Conservation (phyloP, 2,113 vertebrate genomes). For the Carassius gibelio region DNA sequence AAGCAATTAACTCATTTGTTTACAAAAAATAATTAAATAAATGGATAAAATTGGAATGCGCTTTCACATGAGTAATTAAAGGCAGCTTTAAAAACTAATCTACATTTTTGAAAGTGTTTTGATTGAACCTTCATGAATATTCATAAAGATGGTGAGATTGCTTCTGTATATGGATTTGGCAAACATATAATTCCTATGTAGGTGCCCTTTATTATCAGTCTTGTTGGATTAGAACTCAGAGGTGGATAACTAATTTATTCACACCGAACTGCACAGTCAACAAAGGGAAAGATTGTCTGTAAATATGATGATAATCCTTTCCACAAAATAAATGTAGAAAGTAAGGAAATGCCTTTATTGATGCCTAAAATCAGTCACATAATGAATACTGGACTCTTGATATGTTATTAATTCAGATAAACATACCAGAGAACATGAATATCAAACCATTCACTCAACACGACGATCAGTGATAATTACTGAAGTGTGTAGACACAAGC, state of each 20-base stretch:
- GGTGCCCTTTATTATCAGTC: background rate
- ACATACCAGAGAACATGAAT: background rate
- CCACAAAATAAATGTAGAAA: background rate
- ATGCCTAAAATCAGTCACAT: background rate
- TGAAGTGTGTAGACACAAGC: background rate
- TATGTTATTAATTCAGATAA: background rate
- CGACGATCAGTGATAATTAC: background rate
- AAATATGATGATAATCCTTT: background rate
- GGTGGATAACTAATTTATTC: background rate
- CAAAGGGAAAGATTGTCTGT: background rate
- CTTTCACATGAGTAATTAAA: background rate
- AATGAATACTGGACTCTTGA: background rate
- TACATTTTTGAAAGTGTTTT: background rate
- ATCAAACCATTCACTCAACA: background rate
- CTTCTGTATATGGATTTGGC: background rate
- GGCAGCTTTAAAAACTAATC: background rate
- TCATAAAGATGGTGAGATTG: background rate
- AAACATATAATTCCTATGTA: background rate
- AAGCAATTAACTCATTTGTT: conserved; percentile 3
- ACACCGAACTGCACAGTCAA: background rate
- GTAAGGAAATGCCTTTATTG: background rate
- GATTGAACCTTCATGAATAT: conserved; percentile 15
- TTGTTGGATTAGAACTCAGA: background rate
- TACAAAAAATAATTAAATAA: conserved; percentile 8
- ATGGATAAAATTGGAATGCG: background rate